These are phyloP conservation scores for Dermatemys mawii DNA, from an alignment of 2,113 vertebrate species.

Conservation along the genomic window DNA sequence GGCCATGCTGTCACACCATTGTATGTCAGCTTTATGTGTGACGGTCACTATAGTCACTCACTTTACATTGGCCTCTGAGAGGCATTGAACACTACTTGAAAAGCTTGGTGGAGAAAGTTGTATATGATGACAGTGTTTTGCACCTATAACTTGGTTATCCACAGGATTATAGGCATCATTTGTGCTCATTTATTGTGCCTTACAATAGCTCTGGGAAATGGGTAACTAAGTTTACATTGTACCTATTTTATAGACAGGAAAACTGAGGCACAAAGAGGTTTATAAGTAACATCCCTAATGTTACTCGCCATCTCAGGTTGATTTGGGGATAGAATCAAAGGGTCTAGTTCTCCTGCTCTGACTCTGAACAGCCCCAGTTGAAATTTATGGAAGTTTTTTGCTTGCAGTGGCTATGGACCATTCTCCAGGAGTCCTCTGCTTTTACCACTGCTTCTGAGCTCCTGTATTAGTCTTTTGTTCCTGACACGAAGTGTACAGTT, in stretches of 20 bases:
- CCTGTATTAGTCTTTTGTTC: background rate
- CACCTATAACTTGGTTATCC: background rate
- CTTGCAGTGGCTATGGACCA: background rate
- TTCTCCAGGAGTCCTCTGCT: background rate
- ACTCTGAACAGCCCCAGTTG: background rate
- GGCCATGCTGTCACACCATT: background rate
- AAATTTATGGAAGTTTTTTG: background rate
- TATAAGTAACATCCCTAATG: background rate
- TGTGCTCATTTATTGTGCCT: background rate
- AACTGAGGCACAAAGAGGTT: background rate
- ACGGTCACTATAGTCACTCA: background rate
- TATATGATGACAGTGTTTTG: background rate
- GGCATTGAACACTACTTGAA: background rate
- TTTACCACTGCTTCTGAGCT: accelerated
- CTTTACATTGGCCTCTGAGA: background rate
- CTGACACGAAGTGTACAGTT: accelerated
- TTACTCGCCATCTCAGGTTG: background rate
- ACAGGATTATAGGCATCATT: background rate
- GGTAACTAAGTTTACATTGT: background rate
- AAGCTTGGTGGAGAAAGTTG: background rate
- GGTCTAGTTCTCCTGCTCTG: background rate
- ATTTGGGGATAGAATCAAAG: background rate
- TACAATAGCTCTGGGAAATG: background rate
- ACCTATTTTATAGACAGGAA: background rate
- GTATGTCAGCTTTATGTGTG: background rate